Evolutionary conservation across 92 coral and sea anemone species (phyloP), one percentile per base, ranked within the genome.

Genomic region (Paramuricea clavata): DNA sequence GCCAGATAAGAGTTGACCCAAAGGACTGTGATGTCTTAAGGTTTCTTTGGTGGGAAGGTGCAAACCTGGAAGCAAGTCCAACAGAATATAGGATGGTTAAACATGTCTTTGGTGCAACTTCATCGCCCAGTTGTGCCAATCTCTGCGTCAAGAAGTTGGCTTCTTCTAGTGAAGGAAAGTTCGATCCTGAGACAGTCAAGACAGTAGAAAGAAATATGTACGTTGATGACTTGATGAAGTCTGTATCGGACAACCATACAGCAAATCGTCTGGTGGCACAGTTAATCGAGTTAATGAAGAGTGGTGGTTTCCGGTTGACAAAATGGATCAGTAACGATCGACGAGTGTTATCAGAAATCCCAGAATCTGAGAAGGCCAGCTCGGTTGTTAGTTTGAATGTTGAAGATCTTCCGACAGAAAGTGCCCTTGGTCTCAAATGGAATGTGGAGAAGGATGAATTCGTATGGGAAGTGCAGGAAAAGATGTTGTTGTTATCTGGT

Each of bases 141-240:
- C 83, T 87, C 27, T 81, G 83, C 80, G n/a, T 71, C 52, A 71
- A 60, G 83, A 78, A 78, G 65, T 78, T 81, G 31, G 91, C 87
- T 2, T 69, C 87, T 21, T 74, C 49, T 23, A 49, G 79, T 49
- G 78, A 60, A 33, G 70, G 19, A 81, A 82, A 62, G 49, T 82
- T 82, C 49, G 71, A 74, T 76, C 75, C 85, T 31, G 88, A 23
- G 11, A 83, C 88, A 21, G 69, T 83, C 33, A 67, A 59, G 81
- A 83, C 88, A 26, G 78, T 82, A 32, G 71, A 70, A 62, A 81
- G 34, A 47, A 88, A 88, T 59, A 88, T 83, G 92, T 74, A 88
- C 23, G 88, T 88, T 0, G 88, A 88, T 41, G 92, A 88, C 30
- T 36, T 83, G 74, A 88, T 83, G 80, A 88, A 88, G 42, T 88